Conservation (phyloP, 2,797 vertebrate genomes). For the Malurus splendens region DNA sequence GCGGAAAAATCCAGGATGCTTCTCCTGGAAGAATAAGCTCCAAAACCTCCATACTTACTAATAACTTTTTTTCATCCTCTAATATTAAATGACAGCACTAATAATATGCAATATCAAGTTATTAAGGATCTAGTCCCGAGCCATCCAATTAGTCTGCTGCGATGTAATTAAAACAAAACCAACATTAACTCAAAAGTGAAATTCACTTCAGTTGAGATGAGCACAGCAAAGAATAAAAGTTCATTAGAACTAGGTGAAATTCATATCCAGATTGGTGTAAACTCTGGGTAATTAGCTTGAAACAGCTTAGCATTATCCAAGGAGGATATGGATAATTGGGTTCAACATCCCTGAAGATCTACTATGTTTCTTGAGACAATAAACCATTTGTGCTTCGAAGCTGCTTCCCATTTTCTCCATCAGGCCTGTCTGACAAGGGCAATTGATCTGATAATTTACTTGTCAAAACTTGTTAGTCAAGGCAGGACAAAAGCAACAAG, state of each 20-base stretch:
- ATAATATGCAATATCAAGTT: conserved; percentile 49
- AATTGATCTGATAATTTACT: conserved; percentile 59
- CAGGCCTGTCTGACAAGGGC: conserved; percentile 47
- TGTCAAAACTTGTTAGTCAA: conserved; percentile 65
- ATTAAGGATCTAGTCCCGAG: conserved; percentile 50
- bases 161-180: conserved; percentile 59
- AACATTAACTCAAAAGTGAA: conserved; percentile 46
- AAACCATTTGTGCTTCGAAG: conserved; percentile 50
- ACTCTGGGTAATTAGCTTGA: conserved; percentile 60
- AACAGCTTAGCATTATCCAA: conserved; percentile 61
- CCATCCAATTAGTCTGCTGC: conserved; percentile 43
- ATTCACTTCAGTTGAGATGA: conserved; percentile 14
- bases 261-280: conserved; percentile 58
- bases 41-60: not conserved
- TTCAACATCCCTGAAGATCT: conserved; percentile 63
- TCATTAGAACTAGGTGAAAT: conserved; percentile 56
- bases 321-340: conserved; percentile 63
- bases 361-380: conserved; percentile 55
- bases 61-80: conserved; percentile 9
- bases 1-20: not conserved
- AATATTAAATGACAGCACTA: conserved; percentile 50
- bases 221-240: conserved; percentile 42
- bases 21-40: conserved; percentile 3
- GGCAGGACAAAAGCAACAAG: conserved; percentile 50
- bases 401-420: conserved; percentile 10